A percentile compares a stretch with the other conserved stretches of the same genome.
phyloP scores from a whole-genome alignment of 2,797 vertebrate species.

The Myoxocephalus aenaeus region DNA sequence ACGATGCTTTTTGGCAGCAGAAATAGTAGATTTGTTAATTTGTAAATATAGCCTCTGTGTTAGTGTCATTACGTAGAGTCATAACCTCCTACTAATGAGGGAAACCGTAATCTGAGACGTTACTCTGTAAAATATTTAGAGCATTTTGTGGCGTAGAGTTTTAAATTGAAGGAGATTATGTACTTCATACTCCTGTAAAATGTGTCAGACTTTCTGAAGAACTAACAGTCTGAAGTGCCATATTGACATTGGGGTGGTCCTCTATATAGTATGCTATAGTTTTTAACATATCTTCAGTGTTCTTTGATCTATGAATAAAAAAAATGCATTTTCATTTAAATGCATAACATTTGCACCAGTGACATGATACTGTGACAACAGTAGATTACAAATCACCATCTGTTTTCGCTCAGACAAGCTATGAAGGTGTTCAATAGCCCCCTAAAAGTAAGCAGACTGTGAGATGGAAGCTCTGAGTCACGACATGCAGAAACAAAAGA shows the following conservation, averaged over 20 bases:
- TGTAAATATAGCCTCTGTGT: constrained; percentile 36
- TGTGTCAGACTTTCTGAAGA: constrained; percentile 32
- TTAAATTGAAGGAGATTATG: constrained; percentile 22
- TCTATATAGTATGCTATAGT: constrained; percentile 25
- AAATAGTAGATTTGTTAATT: constrained; percentile 45
- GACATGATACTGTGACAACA: neutral
- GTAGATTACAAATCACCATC: neutral
- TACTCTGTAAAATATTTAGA: constrained; percentile 13
- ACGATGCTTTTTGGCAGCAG: constrained; percentile 30
- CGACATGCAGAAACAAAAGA: constrained; percentile 43
- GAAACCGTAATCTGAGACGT: constrained; percentile 24
- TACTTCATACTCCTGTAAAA: constrained; percentile 19
- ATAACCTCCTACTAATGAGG: constrained; percentile 45
- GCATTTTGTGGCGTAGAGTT: neutral
- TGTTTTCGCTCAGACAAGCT: constrained; percentile 24
- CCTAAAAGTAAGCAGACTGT: constrained; percentile 46
- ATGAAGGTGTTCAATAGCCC: constrained; percentile 36
- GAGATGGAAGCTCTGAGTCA: constrained; percentile 61
- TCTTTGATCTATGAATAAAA: constrained; percentile 42
- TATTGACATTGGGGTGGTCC: constrained; percentile 47
- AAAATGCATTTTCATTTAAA: constrained; percentile 20
- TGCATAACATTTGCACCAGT: constrained; percentile 8
- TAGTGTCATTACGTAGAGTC: constrained; percentile 19
- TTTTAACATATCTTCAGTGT: constrained; percentile 25
- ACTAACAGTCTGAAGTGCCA: constrained; percentile 66